Evolutionary conservation across 2,888 invertebrate species (phyloP).

Genomic region (Lepas anatifera): DNA sequence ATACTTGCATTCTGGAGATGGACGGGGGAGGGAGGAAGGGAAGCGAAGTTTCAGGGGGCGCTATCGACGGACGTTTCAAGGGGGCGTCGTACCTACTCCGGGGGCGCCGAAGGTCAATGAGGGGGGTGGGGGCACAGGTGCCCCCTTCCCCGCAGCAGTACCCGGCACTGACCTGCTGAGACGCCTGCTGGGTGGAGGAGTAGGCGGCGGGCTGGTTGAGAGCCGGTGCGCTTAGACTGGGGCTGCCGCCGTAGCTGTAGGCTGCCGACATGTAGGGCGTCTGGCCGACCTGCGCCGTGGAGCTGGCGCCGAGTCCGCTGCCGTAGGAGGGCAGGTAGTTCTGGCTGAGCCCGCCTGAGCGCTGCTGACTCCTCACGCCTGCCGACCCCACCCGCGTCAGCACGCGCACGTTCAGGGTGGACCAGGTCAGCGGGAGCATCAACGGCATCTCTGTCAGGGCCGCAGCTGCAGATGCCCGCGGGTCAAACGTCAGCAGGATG

Average conservation of each 20-base stretch:
- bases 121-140: too few relatives aligned
- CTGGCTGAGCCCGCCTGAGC: neutral
- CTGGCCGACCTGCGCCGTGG: neutral
- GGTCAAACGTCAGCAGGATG: neutral
- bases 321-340: neutral
- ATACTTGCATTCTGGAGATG: too few relatives aligned
- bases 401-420: too few relatives aligned
- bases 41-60: too few relatives aligned
- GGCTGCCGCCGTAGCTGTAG: conserved; percentile 1
- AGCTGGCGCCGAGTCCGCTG: neutral
- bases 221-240: neutral
- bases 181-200: neutral
- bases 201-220: neutral
- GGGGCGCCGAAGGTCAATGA: too few relatives aligned
- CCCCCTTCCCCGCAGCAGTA: too few relatives aligned
- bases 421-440: too few relatives aligned
- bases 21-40: too few relatives aligned
- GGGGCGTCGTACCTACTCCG: too few relatives aligned
- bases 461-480: neutral
- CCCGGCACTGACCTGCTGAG: too few relatives aligned
- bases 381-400: neutral
- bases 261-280: neutral
- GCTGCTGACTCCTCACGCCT: neutral
- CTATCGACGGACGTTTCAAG: too few relatives aligned
- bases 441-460: too few relatives aligned